Base-by-base conservation (phyloP, 2,888 invertebrate genomes). In the Caenorhabditis sp. region DNA sequence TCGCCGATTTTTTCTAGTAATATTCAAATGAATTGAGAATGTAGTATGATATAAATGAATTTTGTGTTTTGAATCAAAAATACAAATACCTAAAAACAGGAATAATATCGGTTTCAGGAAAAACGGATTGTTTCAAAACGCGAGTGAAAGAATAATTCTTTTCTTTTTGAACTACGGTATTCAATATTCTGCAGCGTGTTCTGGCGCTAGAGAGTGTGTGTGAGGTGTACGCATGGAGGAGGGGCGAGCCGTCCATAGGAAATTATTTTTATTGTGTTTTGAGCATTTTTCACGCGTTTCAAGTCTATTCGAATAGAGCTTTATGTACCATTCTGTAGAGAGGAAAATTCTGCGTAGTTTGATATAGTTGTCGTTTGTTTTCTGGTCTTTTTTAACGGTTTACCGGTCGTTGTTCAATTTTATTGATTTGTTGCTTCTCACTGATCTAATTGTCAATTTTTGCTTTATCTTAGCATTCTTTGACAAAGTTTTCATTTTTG, bases 211-310 rank as follows among this genome's bases (percentile, higher is more conserved):
- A 43, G 53, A 37, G 67, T 72, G 72, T 72, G 67, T 58, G 21
- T 12, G 24, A 31, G 64, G 72, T 67, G 72, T 71, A 57, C 58
- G 36, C 43, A 12, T 24, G 36, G 26, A 36, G 21, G 27, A 6
- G 43, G 58, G 66, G 55, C 61, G 72, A 67, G 72, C 72, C 58
- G 72, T 72, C 72, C 72, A 72, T 67, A 43, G 61, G 43, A 66
- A 50, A 14, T 12, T 23, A 12, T 37, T 65, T 65, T 65, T 17
- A 8, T 1, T 0, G 1, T 1, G n/a, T 50, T 58, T 59, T 59
- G 36, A 24, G 21, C 23, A 24, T 60, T 66, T 61, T 21, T n/a
- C n/a, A 27, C 2, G 17, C 19, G 50, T 51, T 61, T 61, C 50
- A 3, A 1, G 21, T 1, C 17, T 36, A 8, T 36, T 36, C 36